Base-by-base conservation (phyloP, 1,140 invertebrate species). In the Aphaenogaster rudis region DNA sequence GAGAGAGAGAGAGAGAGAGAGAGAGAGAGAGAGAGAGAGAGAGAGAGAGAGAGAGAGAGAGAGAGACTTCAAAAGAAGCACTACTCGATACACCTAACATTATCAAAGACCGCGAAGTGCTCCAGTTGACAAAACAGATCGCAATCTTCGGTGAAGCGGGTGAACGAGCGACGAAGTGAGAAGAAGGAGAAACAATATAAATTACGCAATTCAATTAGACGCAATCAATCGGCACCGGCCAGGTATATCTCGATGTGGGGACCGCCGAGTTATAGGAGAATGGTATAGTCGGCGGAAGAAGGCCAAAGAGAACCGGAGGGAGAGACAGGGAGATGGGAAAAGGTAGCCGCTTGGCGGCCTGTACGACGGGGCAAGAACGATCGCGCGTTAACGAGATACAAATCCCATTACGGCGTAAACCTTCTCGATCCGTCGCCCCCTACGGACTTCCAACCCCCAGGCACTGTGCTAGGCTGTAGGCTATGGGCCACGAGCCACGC, bases 341-440 rank as follows among this genome's bases (percentile, higher is more conserved):
- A 92, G 81, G 89, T 86, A 91, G 88, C 81, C 90, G 91, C 86
- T 93, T 92, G 93, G 92, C 88, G 92, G 92, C 90, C 93, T 92
- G 93, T 94, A 94, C 90, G 93, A 92, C 91, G 91, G 92, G 90
- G 92, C 92, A 95, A 95, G 94, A 95, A 95, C 94, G 94, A 95
- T 95, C 93, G 94, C 94, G 93, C 95, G 94, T 95, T 95, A 95
- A 95, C 94, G 94, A 95, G 95, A 95, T 95, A 95, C 95, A 95
- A 95, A 95, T 95, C 95, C 95, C 95, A 95, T 95, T 95, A 95
- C 94, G 93, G 91, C 91, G 93, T 95, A 95, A 95, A 95, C 93
- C 94, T 94, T 94, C 94, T 94, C 94, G 93, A 95, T 94, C 94
- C 93, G 92, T 95, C 93, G 91, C 93, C 93, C 93, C 94, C 93